Base-by-base conservation (phyloP, 2,888 invertebrate genomes). In the Dioctria linearis region DNA sequence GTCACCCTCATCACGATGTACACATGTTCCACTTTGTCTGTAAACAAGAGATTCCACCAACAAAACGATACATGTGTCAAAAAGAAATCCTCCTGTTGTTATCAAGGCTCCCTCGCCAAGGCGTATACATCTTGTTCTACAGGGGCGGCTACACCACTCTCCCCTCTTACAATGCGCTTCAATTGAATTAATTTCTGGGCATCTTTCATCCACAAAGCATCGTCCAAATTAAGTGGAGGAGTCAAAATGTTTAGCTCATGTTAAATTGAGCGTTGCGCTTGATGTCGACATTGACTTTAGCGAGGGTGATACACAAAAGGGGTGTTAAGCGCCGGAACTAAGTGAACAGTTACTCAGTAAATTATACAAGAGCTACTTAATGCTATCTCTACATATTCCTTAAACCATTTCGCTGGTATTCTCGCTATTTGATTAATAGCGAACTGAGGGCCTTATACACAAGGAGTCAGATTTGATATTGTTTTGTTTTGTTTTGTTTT, bases 151-250 rank as follows among this genome's bases (percentile, higher is more conserved):
- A 9, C 5, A 25, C n/a, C 11, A 11, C 37, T 57, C 57, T 46
- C 73, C 73, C 8, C 73, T 11, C 4, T 39, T 73, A 25, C 82
- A 59, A 43, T 59, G 25, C 25, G 43, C 42, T 61, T 37, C 75
- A 81, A 82, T 82, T 82, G 81, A 82, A 82, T 82, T 82, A 82
- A 81, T 82, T 82, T 61, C 71, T 76, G 69, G 79, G 71, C 63
- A 78, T 78, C 78, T 79, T 80, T 80, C 79, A 81, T 81, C 81
- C 81, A 51, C 73, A 63, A 79, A 82, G 54, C 73, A 69, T 71
- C 78, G 79, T 76, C 80, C 63, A 76, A 81, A 82, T 82, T 81
- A 83, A 83, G 69, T 78, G 67, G 51, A 76, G 75, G 65, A 80
- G 78, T 80, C 80, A 80, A 54, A 80, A 80, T 80, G 80, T 80